Conservation (phyloP, 2,113 vertebrate genomes). For the Cinclus cinclus region DNA sequence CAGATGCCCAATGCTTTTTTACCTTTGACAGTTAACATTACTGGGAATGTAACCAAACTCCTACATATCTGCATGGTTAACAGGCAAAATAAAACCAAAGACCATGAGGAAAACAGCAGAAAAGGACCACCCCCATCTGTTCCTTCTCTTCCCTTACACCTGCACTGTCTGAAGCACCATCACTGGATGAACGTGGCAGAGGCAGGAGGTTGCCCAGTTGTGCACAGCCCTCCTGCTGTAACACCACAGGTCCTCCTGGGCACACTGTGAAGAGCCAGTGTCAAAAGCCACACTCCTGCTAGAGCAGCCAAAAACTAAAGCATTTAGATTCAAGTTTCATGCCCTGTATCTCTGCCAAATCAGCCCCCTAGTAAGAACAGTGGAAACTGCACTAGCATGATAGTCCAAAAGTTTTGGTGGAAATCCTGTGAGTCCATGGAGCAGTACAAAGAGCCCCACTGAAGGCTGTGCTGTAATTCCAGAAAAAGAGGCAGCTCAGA, state of each 20-base stretch:
- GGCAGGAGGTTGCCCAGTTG: background rate
- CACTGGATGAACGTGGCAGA: background rate
- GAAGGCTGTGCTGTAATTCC: background rate
- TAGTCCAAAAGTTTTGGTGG: background rate
- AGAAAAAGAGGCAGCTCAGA: background rate
- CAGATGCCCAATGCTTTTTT: rapidly evolving
- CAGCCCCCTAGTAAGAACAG: background rate
- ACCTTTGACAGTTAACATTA: background rate
- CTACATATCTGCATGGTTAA: background rate
- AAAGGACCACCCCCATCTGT: background rate
- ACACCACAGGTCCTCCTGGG: background rate
- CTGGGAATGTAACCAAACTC: background rate
- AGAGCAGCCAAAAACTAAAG: background rate
- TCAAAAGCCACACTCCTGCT: background rate
- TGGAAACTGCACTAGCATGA: background rate
- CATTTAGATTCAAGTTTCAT: background rate
- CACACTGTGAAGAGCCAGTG: background rate
- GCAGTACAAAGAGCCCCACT: background rate
- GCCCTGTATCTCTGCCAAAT: background rate
- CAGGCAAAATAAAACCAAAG: background rate
- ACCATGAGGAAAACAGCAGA: background rate
- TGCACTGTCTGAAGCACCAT: background rate
- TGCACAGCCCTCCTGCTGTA: background rate
- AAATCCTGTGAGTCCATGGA: background rate
- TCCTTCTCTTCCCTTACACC: background rate